Percentiles rank a stretch among this genome's conserved stretches.
Evolutionary conservation across 2,797 vertebrate species (phyloP).

Genomic region (Vespertilio murinus): DNA sequence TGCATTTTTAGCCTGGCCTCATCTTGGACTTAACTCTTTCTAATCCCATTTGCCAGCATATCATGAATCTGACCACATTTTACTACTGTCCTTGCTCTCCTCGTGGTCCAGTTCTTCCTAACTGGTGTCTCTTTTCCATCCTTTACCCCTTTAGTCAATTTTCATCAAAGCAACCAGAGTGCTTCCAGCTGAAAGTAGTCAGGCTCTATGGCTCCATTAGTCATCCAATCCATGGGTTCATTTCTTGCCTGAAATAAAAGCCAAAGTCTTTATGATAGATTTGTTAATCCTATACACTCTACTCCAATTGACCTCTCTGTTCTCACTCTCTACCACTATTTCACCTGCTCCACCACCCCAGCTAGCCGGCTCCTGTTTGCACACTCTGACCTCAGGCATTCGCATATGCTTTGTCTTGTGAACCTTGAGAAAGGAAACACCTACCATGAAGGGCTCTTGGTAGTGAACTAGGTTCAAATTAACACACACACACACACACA

Average conservation of each 20-base stretch:
- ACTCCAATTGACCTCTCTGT: background rate
- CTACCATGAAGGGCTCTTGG: background rate
- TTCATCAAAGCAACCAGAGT: background rate
- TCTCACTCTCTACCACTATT: rapidly evolving
- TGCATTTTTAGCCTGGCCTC: background rate
- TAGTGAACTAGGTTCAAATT: background rate
- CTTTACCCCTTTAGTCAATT: rapidly evolving
- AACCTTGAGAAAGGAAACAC: background rate
- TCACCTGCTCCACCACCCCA: background rate
- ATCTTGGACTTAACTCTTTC: background rate
- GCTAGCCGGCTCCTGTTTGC: background rate
- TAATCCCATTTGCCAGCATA: background rate
- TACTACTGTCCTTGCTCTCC: rapidly evolving
- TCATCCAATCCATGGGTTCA: rapidly evolving
- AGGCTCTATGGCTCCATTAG: rapidly evolving
- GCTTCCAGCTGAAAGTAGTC: background rate
- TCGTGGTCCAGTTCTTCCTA: no score
- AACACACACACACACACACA: background rate
- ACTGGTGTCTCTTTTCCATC: background rate
- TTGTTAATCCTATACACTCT: rapidly evolving
- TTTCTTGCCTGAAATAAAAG: background rate
- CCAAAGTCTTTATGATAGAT: background rate
- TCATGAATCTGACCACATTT: background rate
- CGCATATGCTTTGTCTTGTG: background rate
- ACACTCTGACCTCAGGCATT: background rate